Conservation (phyloP, 2,113 vertebrate species). For the Hoplias malabaricus region DNA sequence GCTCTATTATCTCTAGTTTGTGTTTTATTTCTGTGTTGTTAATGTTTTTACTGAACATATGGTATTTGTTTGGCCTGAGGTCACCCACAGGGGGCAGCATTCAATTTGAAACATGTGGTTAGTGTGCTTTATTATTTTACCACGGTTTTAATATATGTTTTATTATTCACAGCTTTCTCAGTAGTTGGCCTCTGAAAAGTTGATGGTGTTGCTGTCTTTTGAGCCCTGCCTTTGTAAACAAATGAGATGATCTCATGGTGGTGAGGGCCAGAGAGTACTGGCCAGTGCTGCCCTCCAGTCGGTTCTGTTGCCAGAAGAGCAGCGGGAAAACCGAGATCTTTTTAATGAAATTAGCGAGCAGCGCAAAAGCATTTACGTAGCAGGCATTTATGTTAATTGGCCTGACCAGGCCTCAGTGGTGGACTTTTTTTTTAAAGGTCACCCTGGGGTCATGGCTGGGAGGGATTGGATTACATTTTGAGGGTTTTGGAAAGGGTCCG, state of each 20-base stretch:
- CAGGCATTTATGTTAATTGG: slow-evolving; percentile 72
- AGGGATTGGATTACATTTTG: slow-evolving; percentile 74
- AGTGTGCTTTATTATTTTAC: not conserved
- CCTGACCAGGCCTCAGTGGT: slow-evolving; percentile 52
- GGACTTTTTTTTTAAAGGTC: slow-evolving; percentile 70
- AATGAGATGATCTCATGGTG: not conserved
- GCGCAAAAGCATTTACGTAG: slow-evolving; percentile 66
- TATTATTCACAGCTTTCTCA: too few relatives aligned
- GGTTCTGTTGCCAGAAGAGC: slow-evolving; percentile 8
- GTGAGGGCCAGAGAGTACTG: slow-evolving; percentile 32
- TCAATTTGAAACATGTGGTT: not conserved
- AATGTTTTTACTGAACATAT: not conserved
- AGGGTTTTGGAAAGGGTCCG: slow-evolving; percentile 51
- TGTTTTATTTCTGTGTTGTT: not conserved
- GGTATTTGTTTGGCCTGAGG: not conserved
- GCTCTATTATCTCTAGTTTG: too few relatives aligned
- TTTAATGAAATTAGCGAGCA: slow-evolving; percentile 70
- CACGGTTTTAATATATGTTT: too few relatives aligned
- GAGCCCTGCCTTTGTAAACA: not conserved
- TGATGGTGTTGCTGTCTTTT: not conserved
- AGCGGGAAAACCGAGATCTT: slow-evolving; percentile 22
- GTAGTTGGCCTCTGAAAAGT: not conserved
- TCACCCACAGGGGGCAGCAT: not conserved
- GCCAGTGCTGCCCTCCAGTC: not conserved
- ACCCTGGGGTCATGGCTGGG: slow-evolving; percentile 73